Evolutionary conservation across 2,888 invertebrate genomes (phyloP).

Genomic region (Amiota minor): DNA sequence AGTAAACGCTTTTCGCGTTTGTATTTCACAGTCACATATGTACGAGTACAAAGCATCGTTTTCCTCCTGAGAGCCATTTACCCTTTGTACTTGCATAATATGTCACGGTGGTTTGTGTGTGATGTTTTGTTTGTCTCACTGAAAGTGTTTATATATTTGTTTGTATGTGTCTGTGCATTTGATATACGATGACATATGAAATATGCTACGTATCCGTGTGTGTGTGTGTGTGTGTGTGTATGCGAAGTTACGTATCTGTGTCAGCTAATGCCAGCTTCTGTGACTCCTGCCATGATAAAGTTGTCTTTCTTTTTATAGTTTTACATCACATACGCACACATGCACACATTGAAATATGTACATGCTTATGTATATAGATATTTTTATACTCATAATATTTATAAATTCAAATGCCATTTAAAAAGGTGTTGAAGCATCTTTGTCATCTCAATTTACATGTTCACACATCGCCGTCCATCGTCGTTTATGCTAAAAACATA

Average conservation of each 20-base stretch:
- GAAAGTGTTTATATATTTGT: slow-evolving; percentile 14
- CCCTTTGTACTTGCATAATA: slow-evolving; percentile 28
- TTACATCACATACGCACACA: not conserved
- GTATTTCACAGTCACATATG: no score
- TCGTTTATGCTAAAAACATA: not conserved
- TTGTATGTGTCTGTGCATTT: slow-evolving; percentile 13
- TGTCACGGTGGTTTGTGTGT: slow-evolving; percentile 10
- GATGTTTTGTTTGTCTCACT: slow-evolving; percentile 3
- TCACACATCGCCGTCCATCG: slow-evolving; percentile 13
- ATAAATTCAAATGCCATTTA: slow-evolving; percentile 27
- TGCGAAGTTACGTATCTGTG: not conserved
- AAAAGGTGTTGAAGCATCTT: slow-evolving; percentile 36
- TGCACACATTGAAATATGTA: not conserved
- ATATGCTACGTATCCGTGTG: slow-evolving; percentile 18
- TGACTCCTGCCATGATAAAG: slow-evolving; percentile 14
- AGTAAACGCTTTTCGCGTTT: no score
- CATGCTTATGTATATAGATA: not conserved
- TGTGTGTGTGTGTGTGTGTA: slow-evolving; percentile 8
- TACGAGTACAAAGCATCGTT: slow-evolving; percentile 28
- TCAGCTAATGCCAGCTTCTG: not conserved
- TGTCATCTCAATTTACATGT: slow-evolving; percentile 31
- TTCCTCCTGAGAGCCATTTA: slow-evolving; percentile 31
- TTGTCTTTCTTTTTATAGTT: slow-evolving; percentile 2
- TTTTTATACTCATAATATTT: slow-evolving; percentile 13
- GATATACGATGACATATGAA: slow-evolving; percentile 1